Base-by-base conservation (phyloP, 2,888 invertebrate species). In the Eudasyphora cyanicolor region DNA sequence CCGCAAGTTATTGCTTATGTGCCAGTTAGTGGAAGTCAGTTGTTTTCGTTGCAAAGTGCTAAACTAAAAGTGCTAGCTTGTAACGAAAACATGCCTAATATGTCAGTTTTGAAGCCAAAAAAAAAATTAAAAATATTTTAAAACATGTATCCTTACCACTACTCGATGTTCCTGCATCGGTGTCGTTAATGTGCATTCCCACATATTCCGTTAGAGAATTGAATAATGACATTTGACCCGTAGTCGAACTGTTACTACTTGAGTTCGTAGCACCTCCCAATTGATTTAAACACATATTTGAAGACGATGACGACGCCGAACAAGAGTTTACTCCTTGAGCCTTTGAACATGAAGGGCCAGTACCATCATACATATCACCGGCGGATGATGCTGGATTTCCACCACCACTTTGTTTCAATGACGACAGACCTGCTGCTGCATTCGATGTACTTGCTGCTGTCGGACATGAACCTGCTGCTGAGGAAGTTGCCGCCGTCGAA, bases 361-460 rank as follows among this genome's bases (percentile, higher is more conserved):
- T 49, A 38, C 81, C 70, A 67, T 84, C 84, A 69, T 81, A 84
- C 73, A 84, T 81, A 69, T 84, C 84, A 10, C 60, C 78, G 14
- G 79, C 42, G 54, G 83, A 62, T 51, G 79, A 60, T 24, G 45
- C 76, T 54, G 71, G 29, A 12, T 62, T 57, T 19, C 73, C 71
- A 45, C 78, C 27, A 57, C 27, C 45, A 79, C 54, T n/a, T 38
- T 81, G 84, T 69, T 84, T 82, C 10, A 79, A 49, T 5, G 79
- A 75, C 71, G 0, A 74, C 78, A 45, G 32, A 78, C 77, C 32
- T 76, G 35, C 57, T 24, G 57, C 76, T 76, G 38, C 19, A 42
- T 42, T 45, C 49, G 83, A 86, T 60, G 86, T 79, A 32, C 87
- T 86, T 49, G 86, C 81, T 71, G 86, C 51, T 85, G 85, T 67